These are phyloP conservation scores for Drosophila bunnanda DNA, from an alignment of 2,888 invertebrate genomes.

Conservation along the genomic window DNA sequence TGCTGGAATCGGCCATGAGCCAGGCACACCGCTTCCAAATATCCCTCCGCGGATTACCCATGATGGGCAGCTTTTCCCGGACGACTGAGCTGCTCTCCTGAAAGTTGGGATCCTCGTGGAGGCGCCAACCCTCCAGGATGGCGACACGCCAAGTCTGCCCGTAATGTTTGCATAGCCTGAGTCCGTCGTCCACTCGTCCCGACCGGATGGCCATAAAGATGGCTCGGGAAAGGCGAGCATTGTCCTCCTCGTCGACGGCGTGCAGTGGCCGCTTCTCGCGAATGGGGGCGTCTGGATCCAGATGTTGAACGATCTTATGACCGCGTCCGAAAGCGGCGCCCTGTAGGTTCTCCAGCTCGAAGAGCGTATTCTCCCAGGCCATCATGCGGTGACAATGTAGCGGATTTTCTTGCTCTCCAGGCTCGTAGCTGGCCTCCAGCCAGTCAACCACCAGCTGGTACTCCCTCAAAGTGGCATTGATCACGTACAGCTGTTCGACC, in stretches of 20 bases:
- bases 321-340: constrained; percentile 87
- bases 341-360: constrained; percentile 87
- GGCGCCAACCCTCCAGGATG: constrained; percentile 94
- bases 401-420: constrained; percentile 85
- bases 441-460: constrained; percentile 96
- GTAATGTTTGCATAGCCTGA: constrained; percentile 92
- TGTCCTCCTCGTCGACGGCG: constrained; percentile 94
- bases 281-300: constrained; percentile 96
- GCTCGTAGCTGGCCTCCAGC: constrained; percentile 93
- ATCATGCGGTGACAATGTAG: constrained; percentile 90
- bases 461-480: constrained; percentile 87
- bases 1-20: constrained; percentile 86
- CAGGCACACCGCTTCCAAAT: constrained; percentile 91
- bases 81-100: constrained; percentile 80
- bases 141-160: constrained; percentile 97
- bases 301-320: constrained; percentile 87
- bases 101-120: constrained; percentile 94
- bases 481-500: constrained; percentile 84
- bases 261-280: constrained; percentile 92
- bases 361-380: constrained; percentile 96
- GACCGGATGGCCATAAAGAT: constrained; percentile 91
- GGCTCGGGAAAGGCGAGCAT: constrained; percentile 86
- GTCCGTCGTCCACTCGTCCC: constrained; percentile 93
- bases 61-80: constrained; percentile 86
- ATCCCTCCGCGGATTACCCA: constrained; percentile 93